Base-by-base conservation (phyloP, 64 coral and sea anemone genomes). In the Cladopsammia gracilis region DNA sequence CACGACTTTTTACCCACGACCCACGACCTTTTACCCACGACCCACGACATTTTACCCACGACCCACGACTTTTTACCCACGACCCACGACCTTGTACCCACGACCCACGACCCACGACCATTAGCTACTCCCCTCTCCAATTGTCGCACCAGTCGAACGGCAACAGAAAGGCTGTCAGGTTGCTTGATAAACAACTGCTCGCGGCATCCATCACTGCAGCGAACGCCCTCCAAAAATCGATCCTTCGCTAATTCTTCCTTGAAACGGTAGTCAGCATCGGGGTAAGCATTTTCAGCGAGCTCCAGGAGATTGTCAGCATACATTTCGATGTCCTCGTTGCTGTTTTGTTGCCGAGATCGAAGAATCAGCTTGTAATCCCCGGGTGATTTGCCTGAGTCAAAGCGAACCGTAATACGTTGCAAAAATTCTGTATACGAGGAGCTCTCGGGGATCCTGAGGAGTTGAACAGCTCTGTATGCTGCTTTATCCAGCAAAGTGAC, bases 391-490 rank as follows among this genome's bases (percentile, higher is more conserved):
- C 71, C 83, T 25, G 73, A 87, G 64, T 87, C 92, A 83, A 94
- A 94, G 5, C 86, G 86, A 6, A 16, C 18, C 51, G 53, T 24
- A n/a, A 88, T 54, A 45, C 45, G 87, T 18, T 43, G 3, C 10
- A 74, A 78, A 47, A 93, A 88, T 3, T 61, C 92, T 24, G 54
- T 3, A 73, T 73, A 73, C 42, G 70, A 73, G 44, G 70, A 14
- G 26, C n/a, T 73, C 51, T 85, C 70, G 10, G 77, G 93, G 13
- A 95, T 68, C 24, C 20, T 52, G 24, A 90, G 56, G 47, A 95
- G 79, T 57, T 95, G 69, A 13, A 95, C 87, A 59, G 87, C 87
- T 95, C 82, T 20, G 46, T 69, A 90, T 0, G 93, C 93, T 72
- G 87, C 25, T 72, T 90, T 87, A 42, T 90, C 93, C 24, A 95